Conservation (phyloP, 2,113 vertebrate genomes). For the Cyphomyrus plagiostoma region DNA sequence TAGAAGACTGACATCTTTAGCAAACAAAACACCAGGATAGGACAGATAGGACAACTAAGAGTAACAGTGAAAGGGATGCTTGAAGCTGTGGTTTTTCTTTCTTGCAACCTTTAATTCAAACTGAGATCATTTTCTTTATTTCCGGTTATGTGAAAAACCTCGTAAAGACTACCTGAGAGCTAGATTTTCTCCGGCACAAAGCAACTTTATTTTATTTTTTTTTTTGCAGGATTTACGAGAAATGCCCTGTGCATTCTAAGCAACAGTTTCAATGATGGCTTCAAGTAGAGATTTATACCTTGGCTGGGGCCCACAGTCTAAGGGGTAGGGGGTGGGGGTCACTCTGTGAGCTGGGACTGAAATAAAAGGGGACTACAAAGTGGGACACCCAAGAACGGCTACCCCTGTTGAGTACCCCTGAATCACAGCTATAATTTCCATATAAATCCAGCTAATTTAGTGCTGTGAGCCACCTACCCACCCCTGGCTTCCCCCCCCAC, state of each 20-base stretch:
- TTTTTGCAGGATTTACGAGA: conserved; percentile 48
- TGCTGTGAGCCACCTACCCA: conserved; percentile 31
- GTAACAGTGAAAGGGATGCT: conserved; percentile 34
- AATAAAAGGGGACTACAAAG: conserved; percentile 40
- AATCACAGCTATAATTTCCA: conserved; percentile 57
- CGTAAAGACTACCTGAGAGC: conserved; percentile 39
- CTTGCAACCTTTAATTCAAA: conserved; percentile 33
- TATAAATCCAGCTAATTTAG: conserved; percentile 61
- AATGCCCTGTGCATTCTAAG: conserved; percentile 39
- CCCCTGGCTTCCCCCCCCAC: conserved; percentile 26
- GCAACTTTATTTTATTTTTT: conserved; percentile 54
- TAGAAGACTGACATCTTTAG: background rate
- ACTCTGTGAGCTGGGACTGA: conserved; percentile 32
- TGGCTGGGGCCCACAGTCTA: conserved; percentile 29
- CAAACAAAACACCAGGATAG: background rate
- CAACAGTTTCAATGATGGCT: conserved; percentile 42
- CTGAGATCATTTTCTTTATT: conserved; percentile 26
- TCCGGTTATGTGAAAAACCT: conserved; percentile 35
- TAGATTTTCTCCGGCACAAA: conserved; percentile 31
- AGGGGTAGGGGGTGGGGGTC: background rate
- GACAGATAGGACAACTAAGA: background rate
- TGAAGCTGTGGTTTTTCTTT: conserved; percentile 36
- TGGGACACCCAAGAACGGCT: conserved; percentile 43
- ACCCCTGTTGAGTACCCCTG: conserved; percentile 43
- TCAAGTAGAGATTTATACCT: conserved; percentile 46